A percentile compares a stretch with the other conserved stretches of the same genome.
phyloP scores from a whole-genome alignment of 2,113 vertebrate species.

The Spea bombifrons region DNA sequence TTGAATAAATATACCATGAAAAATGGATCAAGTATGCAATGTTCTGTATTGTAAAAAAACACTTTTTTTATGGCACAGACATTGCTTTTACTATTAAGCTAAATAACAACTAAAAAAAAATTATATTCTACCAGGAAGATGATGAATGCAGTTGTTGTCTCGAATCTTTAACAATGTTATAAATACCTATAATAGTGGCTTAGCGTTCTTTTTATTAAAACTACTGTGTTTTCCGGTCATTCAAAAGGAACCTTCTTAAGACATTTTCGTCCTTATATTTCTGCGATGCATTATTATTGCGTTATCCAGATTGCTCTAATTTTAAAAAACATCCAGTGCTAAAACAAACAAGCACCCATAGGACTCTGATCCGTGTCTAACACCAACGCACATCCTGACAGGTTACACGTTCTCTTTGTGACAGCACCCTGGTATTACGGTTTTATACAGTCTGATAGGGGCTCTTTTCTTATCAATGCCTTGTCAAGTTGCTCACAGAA shows the following conservation, averaged over 20 bases:
- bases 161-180: no score
- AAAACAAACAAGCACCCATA: conserved; percentile 30
- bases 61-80: no score
- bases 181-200: neutral
- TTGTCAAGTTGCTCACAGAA: conserved; percentile 20
- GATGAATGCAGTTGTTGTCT: no score
- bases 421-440: neutral
- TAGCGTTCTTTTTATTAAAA: neutral
- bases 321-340: conserved; percentile 9
- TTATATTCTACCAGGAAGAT: no score
- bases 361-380: conserved; percentile 25
- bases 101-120: no score
- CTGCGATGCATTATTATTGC: neutral
- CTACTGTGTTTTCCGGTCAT: neutral
- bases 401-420: conserved; percentile 22
- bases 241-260: no score
- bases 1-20: no score
- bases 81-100: no score
- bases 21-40: no score
- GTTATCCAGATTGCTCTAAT: neutral
- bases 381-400: conserved; percentile 26
- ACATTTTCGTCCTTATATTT: no score
- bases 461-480: conserved; percentile 32
- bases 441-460: conserved; percentile 1
- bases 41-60: no score